Evolutionary conservation across 1,140 invertebrate genomes (phyloP), one percentile per base, ranked within the genome.

Genomic region (Drosophila serrata): DNA sequence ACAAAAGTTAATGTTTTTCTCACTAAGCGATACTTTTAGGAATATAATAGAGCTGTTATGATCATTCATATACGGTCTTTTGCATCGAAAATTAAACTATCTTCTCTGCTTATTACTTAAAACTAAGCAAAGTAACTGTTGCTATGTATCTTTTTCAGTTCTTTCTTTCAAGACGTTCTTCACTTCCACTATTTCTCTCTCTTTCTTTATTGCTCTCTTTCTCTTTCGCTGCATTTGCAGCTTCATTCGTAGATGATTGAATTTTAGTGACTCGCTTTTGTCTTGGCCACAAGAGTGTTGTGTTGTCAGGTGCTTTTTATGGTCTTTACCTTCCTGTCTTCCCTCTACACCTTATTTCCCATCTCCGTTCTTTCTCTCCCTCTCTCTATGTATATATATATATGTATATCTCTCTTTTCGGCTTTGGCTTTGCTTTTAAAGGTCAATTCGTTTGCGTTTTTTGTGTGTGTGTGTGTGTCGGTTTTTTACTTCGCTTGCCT

Each of bases 291-390:
- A 59, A 59, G 46, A 59, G 67, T 72, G 68, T 55, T 55, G 67
- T 67, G 68, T 59, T 72, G 69, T 72, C 69, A 73, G 69, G 69
- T 73, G 69, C 43, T 73, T 73, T 73, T 73, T 73, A 73, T 73
- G 69, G 69, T 49, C 49, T 60, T 70, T 74, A 40, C 35, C 51
- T 75, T 58, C 70, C 42, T 42, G 31, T 31, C 8, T 60, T 55
- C 33, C 51, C 51, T 6, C 19, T 5, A 13, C 2, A 13, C 13
- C 15, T 6, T 22, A 35, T 37, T 37, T 53, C 11, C 49, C n/a
- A 53, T 35, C 19, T 6, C 51, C 13, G 8, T 19, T 37, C 13
- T 11, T 5, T 22, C 19, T 37, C 35, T 40, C 27, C 5, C 39
- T 29, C 22, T 31, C 31, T 15, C n/a, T 22, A n/a, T 19, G 0